Percentiles rank a stretch among this genome's conserved stretches.
These are phyloP conservation scores for Palythoa caribaeorum DNA, from an alignment of 92 coral and sea anemone genomes.

Conservation along the genomic window DNA sequence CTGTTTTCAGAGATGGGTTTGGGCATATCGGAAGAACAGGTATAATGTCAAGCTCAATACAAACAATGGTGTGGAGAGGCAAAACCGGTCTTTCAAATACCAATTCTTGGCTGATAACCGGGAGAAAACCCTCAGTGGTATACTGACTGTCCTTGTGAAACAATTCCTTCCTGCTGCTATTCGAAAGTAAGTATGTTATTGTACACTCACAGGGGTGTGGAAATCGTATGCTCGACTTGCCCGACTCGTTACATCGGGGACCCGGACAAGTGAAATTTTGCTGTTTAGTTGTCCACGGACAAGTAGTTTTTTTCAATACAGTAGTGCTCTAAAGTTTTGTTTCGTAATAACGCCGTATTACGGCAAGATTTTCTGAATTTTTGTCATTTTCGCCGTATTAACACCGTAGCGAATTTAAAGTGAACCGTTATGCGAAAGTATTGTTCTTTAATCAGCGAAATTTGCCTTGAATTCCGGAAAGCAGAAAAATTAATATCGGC, in stretches of 20 bases:
- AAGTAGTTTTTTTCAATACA: background rate
- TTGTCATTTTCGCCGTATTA: background rate
- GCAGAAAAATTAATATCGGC: constrained; percentile 15
- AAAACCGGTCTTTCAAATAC: constrained; percentile 63
- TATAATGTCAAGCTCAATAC: constrained; percentile 59
- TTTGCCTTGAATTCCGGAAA: background rate
- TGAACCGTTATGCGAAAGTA: background rate
- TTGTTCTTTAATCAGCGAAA: background rate
- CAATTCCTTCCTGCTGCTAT: constrained; percentile 50
- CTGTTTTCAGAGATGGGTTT: constrained; percentile 69
- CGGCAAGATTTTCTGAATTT: background rate
- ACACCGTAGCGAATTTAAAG: constrained; percentile 23
- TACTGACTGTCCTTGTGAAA: constrained; percentile 50
- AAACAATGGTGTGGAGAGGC: constrained; percentile 68
- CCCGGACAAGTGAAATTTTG: background rate
- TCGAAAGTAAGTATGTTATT: too few relatives aligned
- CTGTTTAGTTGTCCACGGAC: background rate
- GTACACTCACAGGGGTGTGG: background rate
- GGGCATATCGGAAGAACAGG: constrained; percentile 68
- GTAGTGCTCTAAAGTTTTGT: background rate
- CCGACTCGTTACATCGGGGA: background rate
- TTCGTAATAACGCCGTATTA: background rate
- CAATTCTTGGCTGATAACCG: constrained; percentile 54
- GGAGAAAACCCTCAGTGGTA: constrained; percentile 55
- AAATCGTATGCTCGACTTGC: background rate